These are phyloP conservation scores for Apteryx owenii DNA, from an alignment of 2,113 vertebrate genomes.

Conservation along the genomic window DNA sequence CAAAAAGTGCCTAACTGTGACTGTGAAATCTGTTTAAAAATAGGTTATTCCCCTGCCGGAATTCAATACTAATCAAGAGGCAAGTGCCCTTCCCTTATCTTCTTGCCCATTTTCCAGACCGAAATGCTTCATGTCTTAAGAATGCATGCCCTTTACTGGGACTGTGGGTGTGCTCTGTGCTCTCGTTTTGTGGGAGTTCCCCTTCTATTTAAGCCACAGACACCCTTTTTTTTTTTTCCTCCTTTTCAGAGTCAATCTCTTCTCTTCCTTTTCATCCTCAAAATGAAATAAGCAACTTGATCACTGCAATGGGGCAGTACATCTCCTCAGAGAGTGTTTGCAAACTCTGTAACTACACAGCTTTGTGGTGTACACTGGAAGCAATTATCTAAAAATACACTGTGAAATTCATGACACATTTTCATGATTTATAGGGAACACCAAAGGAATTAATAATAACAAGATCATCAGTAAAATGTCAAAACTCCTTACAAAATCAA, in stretches of 20 bases:
- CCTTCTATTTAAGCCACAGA: neutral
- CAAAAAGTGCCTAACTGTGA: neutral
- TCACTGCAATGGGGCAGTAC: neutral
- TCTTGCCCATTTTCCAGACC: neutral
- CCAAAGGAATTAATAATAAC: constrained; percentile 1
- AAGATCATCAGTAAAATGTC: neutral
- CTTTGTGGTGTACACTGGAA: neutral
- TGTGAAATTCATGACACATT: neutral
- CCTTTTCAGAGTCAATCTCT: neutral
- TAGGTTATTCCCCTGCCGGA: neutral
- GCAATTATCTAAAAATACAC: neutral
- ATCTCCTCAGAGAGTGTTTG: neutral
- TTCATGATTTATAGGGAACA: neutral
- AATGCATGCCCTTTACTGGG: constrained; percentile 5
- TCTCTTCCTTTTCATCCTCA: neutral
- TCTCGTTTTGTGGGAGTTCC: neutral
- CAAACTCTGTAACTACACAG: neutral
- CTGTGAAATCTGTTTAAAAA: neutral
- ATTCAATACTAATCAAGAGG: neutral
- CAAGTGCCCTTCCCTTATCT: neutral
- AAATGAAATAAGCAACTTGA: neutral
- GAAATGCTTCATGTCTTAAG: constrained; percentile 26
- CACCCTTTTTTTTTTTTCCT: neutral
- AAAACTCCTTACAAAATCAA: constrained; percentile 5
- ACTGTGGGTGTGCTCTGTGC: neutral